Percentiles rank a stretch among this genome's conserved stretches.
Conservation (phyloP, 2,888 invertebrate species). For the Tinea trinotella region DNA sequence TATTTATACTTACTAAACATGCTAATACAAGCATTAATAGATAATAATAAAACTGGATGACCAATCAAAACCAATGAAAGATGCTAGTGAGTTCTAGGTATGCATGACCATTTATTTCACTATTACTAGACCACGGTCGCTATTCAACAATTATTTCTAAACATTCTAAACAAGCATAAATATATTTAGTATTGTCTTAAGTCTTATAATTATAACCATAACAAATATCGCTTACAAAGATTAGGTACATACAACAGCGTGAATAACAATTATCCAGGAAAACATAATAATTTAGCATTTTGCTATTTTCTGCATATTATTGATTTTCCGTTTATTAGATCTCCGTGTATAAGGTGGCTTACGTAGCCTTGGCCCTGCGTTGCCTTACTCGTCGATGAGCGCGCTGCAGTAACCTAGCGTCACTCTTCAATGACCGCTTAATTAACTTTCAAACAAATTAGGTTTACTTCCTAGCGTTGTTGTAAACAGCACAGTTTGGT, state of each 20-base stretch:
- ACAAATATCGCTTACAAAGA: constrained; percentile 11
- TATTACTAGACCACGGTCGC: no score
- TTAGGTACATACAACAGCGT: neutral
- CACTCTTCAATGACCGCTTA: constrained; percentile 1
- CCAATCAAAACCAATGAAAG: no score
- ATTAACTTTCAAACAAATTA: constrained; percentile 11
- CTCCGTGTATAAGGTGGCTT: neutral
- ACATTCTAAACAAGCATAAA: no score
- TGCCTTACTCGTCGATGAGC: constrained; percentile 1
- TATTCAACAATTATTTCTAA: no score
- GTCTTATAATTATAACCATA: neutral
- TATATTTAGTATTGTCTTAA: neutral
- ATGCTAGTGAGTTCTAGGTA: no score
- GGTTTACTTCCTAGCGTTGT: neutral
- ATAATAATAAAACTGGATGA: no score
- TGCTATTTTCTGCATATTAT: constrained; percentile 8
- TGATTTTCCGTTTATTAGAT: constrained; percentile 8
- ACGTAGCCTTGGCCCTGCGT: constrained; percentile 5
- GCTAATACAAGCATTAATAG: no score
- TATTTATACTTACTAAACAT: no score
- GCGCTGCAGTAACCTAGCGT: neutral
- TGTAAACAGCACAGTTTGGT: no score
- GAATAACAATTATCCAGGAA: constrained; percentile 6
- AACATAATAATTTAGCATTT: neutral
- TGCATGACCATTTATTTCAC: no score